These are phyloP conservation scores for Helobdella robusta DNA, from an alignment of 2,888 invertebrate genomes.

Conservation along the genomic window DNA sequence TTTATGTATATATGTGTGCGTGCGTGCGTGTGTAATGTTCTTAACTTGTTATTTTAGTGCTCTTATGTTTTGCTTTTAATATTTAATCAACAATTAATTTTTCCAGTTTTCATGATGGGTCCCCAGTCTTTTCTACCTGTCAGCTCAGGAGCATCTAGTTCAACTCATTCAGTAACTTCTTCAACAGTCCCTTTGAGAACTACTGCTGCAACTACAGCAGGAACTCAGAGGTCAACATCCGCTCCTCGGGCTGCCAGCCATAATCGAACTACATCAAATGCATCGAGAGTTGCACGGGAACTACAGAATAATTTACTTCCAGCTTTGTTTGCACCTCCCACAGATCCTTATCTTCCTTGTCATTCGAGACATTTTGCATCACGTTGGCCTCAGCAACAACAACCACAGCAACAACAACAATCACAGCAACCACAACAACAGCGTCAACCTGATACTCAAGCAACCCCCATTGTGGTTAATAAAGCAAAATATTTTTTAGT, in stretches of 20 bases:
- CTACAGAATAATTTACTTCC: background rate
- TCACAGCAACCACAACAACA: background rate
- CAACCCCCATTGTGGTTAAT: slow-evolving; percentile 1
- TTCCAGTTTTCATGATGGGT: slow-evolving; percentile 6
- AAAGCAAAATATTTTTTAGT: no score
- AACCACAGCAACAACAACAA: background rate
- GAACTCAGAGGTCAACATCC: background rate
- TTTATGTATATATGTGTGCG: no score
- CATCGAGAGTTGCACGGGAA: background rate
- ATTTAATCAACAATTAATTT: no score
- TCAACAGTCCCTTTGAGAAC: background rate
- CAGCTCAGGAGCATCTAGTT: background rate
- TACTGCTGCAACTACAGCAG: background rate
- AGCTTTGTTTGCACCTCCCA: background rate
- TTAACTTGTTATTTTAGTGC: no score
- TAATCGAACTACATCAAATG: no score
- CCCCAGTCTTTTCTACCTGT: background rate
- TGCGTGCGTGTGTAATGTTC: no score
- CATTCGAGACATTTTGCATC: slow-evolving; percentile 31
- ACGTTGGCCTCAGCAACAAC: background rate
- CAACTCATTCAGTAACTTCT: background rate
- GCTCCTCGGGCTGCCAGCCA: background rate
- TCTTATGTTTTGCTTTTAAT: no score
- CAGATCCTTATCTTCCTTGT: slow-evolving; percentile 33
- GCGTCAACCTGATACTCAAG: background rate